A percentile compares a stretch with the other conserved stretches of the same genome.
phyloP scores from a whole-genome alignment of 2,113 vertebrate genomes.

The Pedetes capensis region DNA sequence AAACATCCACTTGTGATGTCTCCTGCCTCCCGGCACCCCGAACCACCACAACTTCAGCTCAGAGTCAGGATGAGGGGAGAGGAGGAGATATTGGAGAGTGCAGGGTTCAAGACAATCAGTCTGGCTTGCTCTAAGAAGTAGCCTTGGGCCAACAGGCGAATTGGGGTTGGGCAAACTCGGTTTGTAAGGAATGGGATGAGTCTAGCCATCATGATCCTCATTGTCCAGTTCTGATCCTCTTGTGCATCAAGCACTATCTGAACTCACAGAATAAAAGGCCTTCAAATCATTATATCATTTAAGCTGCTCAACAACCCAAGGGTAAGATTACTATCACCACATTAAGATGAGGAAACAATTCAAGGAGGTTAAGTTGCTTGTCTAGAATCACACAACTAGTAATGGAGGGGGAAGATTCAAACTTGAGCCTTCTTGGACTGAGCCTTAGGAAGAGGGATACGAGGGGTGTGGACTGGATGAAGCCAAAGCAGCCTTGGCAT shows the following conservation, averaged over 20 bases:
- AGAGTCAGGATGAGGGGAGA: background rate
- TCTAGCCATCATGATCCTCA: background rate
- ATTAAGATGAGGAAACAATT: slow-evolving; percentile 24
- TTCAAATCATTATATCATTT: background rate
- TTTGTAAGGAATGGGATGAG: background rate
- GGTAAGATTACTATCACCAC: background rate
- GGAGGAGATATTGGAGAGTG: background rate
- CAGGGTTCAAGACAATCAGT: background rate
- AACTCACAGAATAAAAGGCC: background rate
- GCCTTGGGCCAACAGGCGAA: background rate
- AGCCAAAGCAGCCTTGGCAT: background rate
- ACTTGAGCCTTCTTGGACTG: background rate
- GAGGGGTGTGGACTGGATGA: background rate
- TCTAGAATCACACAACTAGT: background rate
- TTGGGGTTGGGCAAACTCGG: background rate
- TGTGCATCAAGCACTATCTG: background rate
- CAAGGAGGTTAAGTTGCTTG: background rate
- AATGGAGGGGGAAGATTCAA: background rate
- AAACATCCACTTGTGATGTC: background rate
- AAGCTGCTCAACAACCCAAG: background rate
- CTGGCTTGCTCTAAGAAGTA: background rate
- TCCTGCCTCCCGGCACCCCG: background rate
- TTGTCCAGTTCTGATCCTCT: background rate
- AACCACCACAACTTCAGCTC: background rate
- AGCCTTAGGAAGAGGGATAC: background rate